A percentile compares a stretch with the other conserved stretches of the same genome.
Evolutionary conservation across 2,113 vertebrate genomes (phyloP).

Genomic region (Sakesphorus luctuosus): DNA sequence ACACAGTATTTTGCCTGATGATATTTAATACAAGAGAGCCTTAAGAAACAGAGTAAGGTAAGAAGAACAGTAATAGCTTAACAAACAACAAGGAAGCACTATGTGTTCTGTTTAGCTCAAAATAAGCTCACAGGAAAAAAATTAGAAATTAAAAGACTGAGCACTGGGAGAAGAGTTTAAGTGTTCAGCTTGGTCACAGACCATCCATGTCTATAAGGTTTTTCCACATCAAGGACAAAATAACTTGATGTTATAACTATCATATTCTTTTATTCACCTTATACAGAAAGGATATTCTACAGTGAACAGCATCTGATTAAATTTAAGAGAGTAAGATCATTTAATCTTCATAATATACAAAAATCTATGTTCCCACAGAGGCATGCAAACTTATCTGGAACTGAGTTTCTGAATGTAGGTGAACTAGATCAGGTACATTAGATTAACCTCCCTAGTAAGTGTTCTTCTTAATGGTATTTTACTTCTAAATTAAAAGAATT

Average conservation of each 20-base stretch:
- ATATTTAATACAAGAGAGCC: neutral
- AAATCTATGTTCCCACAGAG: neutral
- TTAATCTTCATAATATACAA: neutral
- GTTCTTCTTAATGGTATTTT: neutral
- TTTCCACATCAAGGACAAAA: neutral
- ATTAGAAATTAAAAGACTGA: neutral
- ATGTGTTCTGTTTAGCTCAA: neutral
- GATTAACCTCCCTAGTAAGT: neutral
- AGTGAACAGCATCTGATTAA: neutral
- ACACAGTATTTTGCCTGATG: neutral
- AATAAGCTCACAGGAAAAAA: neutral
- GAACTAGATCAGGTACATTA: neutral
- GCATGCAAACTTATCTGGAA: neutral
- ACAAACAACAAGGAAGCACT: neutral
- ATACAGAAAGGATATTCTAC: neutral
- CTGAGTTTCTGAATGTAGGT: neutral
- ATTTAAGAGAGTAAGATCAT: neutral
- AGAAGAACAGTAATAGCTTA: neutral
- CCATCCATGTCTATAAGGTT: neutral
- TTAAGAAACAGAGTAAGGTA: neutral
- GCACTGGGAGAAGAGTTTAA: neutral
- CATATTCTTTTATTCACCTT: neutral
- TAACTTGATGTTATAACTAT: neutral
- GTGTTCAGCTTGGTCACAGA: neutral
- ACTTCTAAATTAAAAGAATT: neutral